Percentiles rank a stretch among this genome's conserved stretches.
Conservation (phyloP, 2,888 invertebrate species). For the Chydorus sphaericus region DNA sequence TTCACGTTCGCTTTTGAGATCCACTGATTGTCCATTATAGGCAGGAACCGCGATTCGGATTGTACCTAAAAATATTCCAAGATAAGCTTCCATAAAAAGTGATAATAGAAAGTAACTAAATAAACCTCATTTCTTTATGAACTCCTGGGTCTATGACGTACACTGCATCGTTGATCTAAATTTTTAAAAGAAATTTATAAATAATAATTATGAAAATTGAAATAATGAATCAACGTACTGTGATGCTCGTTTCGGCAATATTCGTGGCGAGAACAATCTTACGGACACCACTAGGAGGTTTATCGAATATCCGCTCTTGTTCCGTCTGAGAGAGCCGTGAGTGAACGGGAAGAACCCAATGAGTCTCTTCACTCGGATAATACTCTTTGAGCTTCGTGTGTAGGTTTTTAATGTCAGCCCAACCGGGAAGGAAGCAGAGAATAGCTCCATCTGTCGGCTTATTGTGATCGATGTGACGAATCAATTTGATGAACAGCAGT, state of each 20-base stretch:
- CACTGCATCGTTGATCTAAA: conserved; percentile 47
- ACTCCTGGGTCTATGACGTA: conserved; percentile 51
- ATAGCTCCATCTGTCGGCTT: conserved; percentile 47
- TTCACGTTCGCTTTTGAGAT: conserved; percentile 44
- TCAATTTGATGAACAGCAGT: conserved; percentile 33
- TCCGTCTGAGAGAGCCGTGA: conserved; percentile 42
- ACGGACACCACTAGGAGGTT: conserved; percentile 35
- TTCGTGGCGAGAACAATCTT: conserved; percentile 57
- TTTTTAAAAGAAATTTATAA: not conserved
- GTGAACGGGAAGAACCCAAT: conserved; percentile 34
- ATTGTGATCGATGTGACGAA: conserved; percentile 40
- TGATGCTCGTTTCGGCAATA: conserved; percentile 56
- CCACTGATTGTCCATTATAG: conserved; percentile 41
- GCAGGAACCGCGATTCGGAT: conserved; percentile 27
- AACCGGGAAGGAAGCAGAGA: conserved; percentile 58
- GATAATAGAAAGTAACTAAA: not conserved
- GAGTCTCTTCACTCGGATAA: conserved; percentile 10
- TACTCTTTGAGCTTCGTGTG: conserved; percentile 32
- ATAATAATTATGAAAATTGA: not conserved
- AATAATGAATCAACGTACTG: conserved; percentile 23
- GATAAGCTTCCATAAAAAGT: not conserved
- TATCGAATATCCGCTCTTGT: conserved; percentile 41
- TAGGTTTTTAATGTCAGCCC: conserved; percentile 48
- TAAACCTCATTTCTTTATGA: conserved; percentile 37
- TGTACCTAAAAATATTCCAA: conserved; percentile 19